phyloP scores from a whole-genome alignment of 2,113 vertebrate genomes.

The Sakesphorus luctuosus region DNA sequence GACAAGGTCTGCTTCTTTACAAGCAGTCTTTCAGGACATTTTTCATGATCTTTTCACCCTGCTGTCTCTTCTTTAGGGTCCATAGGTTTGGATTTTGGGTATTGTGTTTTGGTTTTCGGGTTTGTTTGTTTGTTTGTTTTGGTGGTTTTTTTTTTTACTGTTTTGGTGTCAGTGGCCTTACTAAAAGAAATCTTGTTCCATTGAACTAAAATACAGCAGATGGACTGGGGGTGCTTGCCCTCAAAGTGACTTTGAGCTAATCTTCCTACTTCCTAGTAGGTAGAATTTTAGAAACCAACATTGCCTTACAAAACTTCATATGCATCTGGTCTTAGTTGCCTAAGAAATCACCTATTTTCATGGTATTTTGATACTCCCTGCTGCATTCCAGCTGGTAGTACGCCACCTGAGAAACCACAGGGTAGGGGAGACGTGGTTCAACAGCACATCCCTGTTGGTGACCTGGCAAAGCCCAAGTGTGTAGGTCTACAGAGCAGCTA shows the following conservation, averaged over 20 bases:
- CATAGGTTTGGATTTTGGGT: not conserved
- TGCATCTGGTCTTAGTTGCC: not conserved
- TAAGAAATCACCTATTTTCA: not conserved
- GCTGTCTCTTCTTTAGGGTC: not conserved
- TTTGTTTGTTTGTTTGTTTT: no score
- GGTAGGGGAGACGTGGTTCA: not conserved
- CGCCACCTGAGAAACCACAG: not conserved
- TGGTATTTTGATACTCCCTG: not conserved
- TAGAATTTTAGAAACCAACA: not conserved
- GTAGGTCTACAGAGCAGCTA: not conserved
- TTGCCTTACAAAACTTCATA: not conserved
- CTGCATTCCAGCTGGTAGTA: not conserved
- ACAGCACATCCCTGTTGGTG: not conserved
- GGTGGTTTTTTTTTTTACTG: not conserved
- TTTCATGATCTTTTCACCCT: not conserved
- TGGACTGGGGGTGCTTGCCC: rapidly evolving
- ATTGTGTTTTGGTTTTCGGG: not conserved
- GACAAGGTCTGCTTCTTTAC: not conserved
- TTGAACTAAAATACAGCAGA: not conserved
- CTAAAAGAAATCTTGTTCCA: not conserved
- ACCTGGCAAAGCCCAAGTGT: not conserved
- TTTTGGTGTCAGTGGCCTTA: not conserved
- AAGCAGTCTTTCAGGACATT: not conserved
- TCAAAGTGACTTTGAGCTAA: not conserved
- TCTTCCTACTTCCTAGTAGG: not conserved